A percentile compares a stretch with the other conserved stretches of the same genome.
phyloP scores from a whole-genome alignment of 2,797 vertebrate species.

The Vireo griseus region DNA sequence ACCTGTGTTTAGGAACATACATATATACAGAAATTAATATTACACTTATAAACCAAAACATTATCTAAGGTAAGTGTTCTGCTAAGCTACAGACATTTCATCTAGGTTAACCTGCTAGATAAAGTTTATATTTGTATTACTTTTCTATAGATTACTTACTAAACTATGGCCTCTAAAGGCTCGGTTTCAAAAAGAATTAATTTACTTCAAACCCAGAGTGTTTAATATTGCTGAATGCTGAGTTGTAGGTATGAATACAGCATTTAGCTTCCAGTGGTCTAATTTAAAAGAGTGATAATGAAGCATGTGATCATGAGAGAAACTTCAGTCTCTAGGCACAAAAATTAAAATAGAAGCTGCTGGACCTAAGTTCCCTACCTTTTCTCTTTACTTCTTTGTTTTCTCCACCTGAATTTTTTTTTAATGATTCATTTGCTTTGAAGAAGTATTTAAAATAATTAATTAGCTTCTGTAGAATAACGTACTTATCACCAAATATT shows the following conservation, averaged over 20 bases:
- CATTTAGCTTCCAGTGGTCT: not conserved
- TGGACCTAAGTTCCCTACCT: not conserved
- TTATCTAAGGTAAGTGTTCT: not conserved
- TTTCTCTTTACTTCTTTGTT: not conserved
- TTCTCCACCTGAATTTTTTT: not conserved
- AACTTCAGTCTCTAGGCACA: not conserved
- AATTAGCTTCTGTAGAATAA: constrained; percentile 34
- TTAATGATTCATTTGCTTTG: not conserved
- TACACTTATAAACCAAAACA: not conserved
- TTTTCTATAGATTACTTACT: not conserved
- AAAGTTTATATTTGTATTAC: not conserved
- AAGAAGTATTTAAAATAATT: constrained; percentile 34
- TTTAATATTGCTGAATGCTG: not conserved
- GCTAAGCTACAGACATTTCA: not conserved
- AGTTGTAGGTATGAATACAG: not conserved
- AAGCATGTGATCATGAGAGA: not conserved
- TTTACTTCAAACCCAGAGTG: not conserved
- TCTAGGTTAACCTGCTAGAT: not conserved
- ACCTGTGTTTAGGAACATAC: not conserved
- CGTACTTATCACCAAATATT: constrained; percentile 25
- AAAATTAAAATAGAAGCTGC: not conserved
- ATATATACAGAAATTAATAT: not conserved
- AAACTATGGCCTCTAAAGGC: not conserved
- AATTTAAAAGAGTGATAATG: not conserved
- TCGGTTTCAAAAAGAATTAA: not conserved